These are phyloP conservation scores for Umimayanthus chanpuru DNA, from an alignment of 92 coral and sea anemone genomes.

Conservation along the genomic window DNA sequence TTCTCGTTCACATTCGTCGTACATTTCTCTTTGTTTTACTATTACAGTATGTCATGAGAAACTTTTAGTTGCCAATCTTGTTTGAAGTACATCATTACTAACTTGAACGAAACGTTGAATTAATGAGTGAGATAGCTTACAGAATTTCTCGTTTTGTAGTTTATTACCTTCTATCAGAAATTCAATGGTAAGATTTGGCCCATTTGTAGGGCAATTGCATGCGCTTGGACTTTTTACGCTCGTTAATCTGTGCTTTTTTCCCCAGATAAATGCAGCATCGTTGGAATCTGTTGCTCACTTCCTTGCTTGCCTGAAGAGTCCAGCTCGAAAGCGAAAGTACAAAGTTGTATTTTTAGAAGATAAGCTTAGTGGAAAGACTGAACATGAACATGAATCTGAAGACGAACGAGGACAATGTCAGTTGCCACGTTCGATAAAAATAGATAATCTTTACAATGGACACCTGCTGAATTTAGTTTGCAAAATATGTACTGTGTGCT, in stretches of 20 bases:
- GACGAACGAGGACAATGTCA: neutral
- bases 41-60: too few species aligned
- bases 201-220: neutral
- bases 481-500: slow-evolving; percentile 54
- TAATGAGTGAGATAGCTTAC: too few species aligned
- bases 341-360: slow-evolving; percentile 66
- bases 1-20: too few species aligned
- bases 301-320: slow-evolving; percentile 62
- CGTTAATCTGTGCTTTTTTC: neutral
- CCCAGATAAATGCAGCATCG: slow-evolving; percentile 43
- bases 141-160: too few species aligned
- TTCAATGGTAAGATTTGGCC: neutral
- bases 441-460: slow-evolving; percentile 71
- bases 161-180: too few species aligned
- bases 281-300: slow-evolving; percentile 62
- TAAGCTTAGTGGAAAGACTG: neutral
- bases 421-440: neutral
- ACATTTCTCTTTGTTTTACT: too few species aligned
- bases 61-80: too few species aligned
- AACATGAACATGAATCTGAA: neutral
- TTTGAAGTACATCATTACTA: too few species aligned
- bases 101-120: too few species aligned
- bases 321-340: slow-evolving; percentile 43
- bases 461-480: slow-evolving; percentile 67
- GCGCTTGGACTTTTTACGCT: neutral